Evolutionary conservation across 1,140 invertebrate genomes (phyloP).

Genomic region (Cydia pomonella): DNA sequence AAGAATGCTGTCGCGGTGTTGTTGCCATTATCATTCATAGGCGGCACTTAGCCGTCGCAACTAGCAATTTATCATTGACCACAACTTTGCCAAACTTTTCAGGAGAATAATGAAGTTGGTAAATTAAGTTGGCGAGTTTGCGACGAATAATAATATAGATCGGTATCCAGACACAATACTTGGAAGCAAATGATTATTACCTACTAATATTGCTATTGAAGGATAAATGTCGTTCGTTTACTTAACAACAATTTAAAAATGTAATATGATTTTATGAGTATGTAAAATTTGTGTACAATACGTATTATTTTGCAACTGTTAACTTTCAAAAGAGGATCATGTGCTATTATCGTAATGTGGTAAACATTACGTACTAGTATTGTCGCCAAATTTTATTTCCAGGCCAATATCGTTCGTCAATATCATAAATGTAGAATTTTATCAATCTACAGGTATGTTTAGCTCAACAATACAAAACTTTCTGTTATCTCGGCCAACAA

Average conservation of each 20-base stretch:
- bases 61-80: conserved; percentile 47
- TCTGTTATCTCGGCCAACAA: neutral
- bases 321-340: no score
- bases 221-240: no score
- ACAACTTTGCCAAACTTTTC: conserved; percentile 40
- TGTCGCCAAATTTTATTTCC: no score
- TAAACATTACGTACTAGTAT: no score
- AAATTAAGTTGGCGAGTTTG: conserved; percentile 38
- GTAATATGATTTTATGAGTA: no score
- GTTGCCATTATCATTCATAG: conserved; percentile 35
- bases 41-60: conserved; percentile 23
- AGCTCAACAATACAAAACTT: neutral
- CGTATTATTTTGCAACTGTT: no score
- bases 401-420: neutral
- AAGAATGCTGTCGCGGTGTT: conserved; percentile 13
- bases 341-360: no score
- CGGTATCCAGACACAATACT: no score
- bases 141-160: neutral
- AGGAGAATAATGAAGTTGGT: conserved; percentile 39
- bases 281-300: no score
- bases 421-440: neutral
- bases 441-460: neutral
- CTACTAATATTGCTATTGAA: neutral
- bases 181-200: no score
- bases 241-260: no score